Evolutionary conservation across 2,888 invertebrate genomes (phyloP), one percentile per base, ranked within the genome.

Genomic region (Calameuta pallipes): DNA sequence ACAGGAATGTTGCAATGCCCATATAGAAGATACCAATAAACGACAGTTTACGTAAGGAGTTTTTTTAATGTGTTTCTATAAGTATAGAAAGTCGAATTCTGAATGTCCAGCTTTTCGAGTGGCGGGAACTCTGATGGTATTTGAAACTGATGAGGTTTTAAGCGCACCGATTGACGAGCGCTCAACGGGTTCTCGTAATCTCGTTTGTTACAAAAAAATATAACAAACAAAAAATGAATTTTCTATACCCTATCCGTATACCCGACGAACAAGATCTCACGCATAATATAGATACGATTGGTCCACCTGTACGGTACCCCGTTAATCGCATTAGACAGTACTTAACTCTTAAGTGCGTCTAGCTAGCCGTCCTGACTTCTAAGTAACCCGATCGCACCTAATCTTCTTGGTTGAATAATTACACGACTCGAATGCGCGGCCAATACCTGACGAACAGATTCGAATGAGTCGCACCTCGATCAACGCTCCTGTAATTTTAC

Each of bases 251-350:
- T 23, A 56, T 56, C 41, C 6, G 23, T 23, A 9, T 56, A 56
- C 9, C 56, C 9, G 56, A 23, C 35, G 4, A n/a, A 35, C 15
- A 36, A 31, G 73, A 73, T 33, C 31, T 69, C 56, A 31, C 35
- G 30, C 23, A n/a, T n/a, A 71, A 71, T 31, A 41, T 37, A 71
- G 56, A 15, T n/a, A 73, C 37, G 74, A 56, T 56, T 56, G 56
- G 56, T 56, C 56, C 77, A 77, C 77, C 77, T 77, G 77, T 69
- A 68, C 33, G 33, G 33, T 69, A 56, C 70, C 74, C 77, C 74
- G 77, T 77, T 78, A 78, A 78, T 78, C 78, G 78, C 78, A 78
- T 78, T 78, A 78, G 75, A 70, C 37, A 74, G 78, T 75, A 75
- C 75, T 78, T 78, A 78, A 78, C 73, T 75, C 73, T 70, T 78